Conservation (phyloP, 2,888 invertebrate species). For the Eristalinus sepulchralis region DNA sequence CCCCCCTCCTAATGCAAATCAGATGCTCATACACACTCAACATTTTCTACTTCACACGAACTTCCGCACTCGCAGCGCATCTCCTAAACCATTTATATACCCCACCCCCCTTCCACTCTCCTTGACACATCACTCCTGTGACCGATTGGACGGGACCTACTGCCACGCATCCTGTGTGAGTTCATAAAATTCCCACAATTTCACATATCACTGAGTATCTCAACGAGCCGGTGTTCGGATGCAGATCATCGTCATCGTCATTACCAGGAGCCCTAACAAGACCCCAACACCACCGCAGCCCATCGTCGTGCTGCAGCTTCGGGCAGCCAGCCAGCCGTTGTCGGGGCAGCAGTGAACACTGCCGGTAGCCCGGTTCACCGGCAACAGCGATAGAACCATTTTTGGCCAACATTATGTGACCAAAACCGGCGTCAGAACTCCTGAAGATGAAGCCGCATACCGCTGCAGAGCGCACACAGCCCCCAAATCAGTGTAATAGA, state of each 20-base stretch:
- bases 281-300: slow-evolving; percentile 32
- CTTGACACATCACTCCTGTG: background rate
- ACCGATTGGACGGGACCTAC: slow-evolving; percentile 14
- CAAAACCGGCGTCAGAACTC: slow-evolving; percentile 52
- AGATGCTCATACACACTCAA: slow-evolving; percentile 36
- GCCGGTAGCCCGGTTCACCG: background rate
- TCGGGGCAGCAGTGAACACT: background rate
- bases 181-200: slow-evolving; percentile 64
- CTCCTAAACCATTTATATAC: background rate
- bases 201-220: slow-evolving; percentile 62
- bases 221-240: slow-evolving; percentile 53
- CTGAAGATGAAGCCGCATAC: slow-evolving; percentile 38
- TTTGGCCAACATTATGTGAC: slow-evolving; percentile 59
- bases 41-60: slow-evolving; percentile 69
- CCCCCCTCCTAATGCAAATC: background rate
- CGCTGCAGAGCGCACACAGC: slow-evolving; percentile 14
- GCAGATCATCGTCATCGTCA: slow-evolving; percentile 59
- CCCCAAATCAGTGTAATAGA: slow-evolving; percentile 70
- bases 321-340: background rate
- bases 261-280: slow-evolving; percentile 44
- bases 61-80: slow-evolving; percentile 57
- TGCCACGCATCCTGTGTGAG: slow-evolving; percentile 44
- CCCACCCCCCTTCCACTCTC: background rate
- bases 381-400: slow-evolving; percentile 41
- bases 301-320: background rate